Evolutionary conservation across 2,113 vertebrate species (phyloP).

Genomic region (Eubucco bourcierii): DNA sequence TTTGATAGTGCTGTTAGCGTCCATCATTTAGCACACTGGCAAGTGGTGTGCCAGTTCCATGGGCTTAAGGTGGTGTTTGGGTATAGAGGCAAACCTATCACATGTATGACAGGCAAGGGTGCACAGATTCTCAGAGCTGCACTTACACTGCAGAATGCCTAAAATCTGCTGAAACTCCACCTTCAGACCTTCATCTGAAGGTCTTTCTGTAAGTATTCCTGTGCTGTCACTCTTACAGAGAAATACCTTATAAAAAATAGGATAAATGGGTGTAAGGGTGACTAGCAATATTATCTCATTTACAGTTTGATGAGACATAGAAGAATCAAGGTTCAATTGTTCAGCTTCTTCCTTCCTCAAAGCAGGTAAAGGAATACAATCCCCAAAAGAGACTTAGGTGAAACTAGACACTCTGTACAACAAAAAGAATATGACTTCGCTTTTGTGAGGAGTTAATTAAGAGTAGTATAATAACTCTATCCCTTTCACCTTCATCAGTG

Average conservation of each 20-base stretch:
- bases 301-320: background rate
- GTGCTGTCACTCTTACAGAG: background rate
- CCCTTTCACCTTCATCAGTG: background rate
- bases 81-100: background rate
- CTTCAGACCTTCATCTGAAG: background rate
- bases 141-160: background rate
- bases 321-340: background rate
- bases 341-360: background rate
- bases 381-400: background rate
- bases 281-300: background rate
- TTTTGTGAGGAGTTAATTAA: background rate
- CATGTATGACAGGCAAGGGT: fast-evolving
- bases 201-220: background rate
- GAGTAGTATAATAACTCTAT: background rate
- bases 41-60: background rate
- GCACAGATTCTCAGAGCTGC: background rate
- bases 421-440: background rate
- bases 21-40: background rate
- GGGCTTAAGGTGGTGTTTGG: fast-evolving
- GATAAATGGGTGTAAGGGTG: background rate
- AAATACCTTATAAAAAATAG: background rate
- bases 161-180: background rate
- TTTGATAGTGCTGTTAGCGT: background rate
- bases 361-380: background rate
- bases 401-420: background rate